Evolutionary conservation across 2,797 vertebrate genomes (phyloP), one percentile per base, ranked within the genome.

Genomic region (Novumbra hubbsi): DNA sequence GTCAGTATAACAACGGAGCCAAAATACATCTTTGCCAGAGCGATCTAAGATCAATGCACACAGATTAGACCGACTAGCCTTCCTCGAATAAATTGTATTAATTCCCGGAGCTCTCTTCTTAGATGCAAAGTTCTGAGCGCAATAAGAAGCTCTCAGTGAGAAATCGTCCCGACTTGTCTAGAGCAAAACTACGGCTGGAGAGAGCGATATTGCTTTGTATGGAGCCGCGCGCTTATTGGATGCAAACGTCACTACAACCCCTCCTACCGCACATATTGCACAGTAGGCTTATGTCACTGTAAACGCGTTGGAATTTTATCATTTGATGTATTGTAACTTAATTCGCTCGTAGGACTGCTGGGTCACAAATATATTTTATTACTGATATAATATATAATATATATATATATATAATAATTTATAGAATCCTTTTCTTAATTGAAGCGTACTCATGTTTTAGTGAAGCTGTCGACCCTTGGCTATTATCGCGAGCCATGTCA

Each of bases 141-240:
- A 65, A 74, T 55, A 67, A 73, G 64, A 66, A 70, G 70, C 88
- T 71, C 84, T 87, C 70, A 62, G 84, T 75, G 77, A 79, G 82
- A 87, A 73, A 83, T 79, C 60, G 88, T 91, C 85, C 86, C 73
- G 79, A 88, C 88, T 90, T 88, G 91, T 89, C 89, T 88, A 82
- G 93, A 92, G 94, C 91, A 84, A 91, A 94, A 93, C 94, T 95
- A 95, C 95, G 93, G 94, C 95, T 96, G 96, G 91, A 84, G 86
- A 85, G 86, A 84, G 94, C 21, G 55, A 92, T 90, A 86, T 95
- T 91, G 45, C 94, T 90, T 84, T 93, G 77, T 83, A 86, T 27
- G 78, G 91, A 90, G 89, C 68, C 73, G 80, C 73, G 80, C 65
- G 83, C 89, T 80, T 81, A 91, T 91, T 90, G 89, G 89, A 83